Evolutionary conservation across 37 sponge, comb jelly and placozoan genomes (phyloP).

Genomic region (Hexactinellida sp.): DNA sequence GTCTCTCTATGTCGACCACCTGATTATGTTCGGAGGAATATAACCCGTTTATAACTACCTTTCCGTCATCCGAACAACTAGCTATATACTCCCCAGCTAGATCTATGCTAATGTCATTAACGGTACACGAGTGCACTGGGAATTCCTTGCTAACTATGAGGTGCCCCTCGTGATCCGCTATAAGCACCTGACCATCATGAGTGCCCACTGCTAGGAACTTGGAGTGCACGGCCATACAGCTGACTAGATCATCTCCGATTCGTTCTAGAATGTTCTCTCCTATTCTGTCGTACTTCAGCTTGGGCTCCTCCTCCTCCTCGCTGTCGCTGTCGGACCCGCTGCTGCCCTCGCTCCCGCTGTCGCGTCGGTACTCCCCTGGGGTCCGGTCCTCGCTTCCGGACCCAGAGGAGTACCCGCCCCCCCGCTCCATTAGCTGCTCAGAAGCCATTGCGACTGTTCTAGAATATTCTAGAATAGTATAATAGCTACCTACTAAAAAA

Average conservation of each 20-base stretch:
- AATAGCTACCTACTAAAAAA: too few relatives aligned
- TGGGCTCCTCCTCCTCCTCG: conserved; percentile 60
- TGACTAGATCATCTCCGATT: conserved; percentile 36
- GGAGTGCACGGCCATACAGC: conserved; percentile 66
- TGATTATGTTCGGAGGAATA: conserved; percentile 58
- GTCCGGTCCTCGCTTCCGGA: neutral
- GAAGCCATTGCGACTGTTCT: too few relatives aligned
- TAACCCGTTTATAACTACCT: conserved; percentile 65
- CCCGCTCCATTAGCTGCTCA: neutral
- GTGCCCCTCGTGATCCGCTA: conserved; percentile 56
- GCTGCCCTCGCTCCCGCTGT: neutral
- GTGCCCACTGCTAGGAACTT: conserved; percentile 81
- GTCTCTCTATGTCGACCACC: conserved; percentile 26
- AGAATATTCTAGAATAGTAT: too few relatives aligned
- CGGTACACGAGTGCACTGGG: conserved; percentile 23
- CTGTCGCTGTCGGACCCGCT: neutral
- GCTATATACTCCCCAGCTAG: conserved; percentile 70
- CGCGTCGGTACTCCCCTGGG: neutral
- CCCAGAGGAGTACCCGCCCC: neutral
- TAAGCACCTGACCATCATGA: conserved; percentile 40
- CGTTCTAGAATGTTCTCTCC: conserved; percentile 37
- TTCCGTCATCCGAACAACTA: conserved; percentile 78
- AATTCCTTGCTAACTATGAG: conserved; percentile 5
- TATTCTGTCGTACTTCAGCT: conserved; percentile 66
- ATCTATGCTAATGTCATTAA: conserved; percentile 70